phyloP scores from a whole-genome alignment of 2,888 invertebrate genomes.

The Myopa testacea region DNA sequence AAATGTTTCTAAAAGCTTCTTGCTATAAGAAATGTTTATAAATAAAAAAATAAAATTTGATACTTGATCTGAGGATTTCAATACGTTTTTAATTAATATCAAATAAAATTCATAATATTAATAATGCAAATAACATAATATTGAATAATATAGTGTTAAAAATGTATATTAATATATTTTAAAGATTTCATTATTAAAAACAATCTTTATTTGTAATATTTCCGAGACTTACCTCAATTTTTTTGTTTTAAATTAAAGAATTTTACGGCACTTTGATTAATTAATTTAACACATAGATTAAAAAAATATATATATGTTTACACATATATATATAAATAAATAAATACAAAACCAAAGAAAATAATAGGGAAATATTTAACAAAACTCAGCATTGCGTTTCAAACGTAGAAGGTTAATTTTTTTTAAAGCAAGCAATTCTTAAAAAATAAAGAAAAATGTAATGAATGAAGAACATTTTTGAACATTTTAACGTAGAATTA shows the following conservation, averaged over 20 bases:
- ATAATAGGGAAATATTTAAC: not conserved
- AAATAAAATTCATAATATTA: not conserved
- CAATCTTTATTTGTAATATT: not conserved
- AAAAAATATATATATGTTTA: not conserved
- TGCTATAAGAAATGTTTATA: not conserved
- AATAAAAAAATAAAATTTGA: too few species aligned
- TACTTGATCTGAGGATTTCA: too few species aligned
- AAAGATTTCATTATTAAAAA: constrained; percentile 6
- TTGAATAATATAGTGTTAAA: not conserved
- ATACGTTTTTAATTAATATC: not conserved
- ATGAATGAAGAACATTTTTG: too few species aligned
- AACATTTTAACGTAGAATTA: not conserved
- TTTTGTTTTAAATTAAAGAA: not conserved
- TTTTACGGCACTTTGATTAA: not conserved
- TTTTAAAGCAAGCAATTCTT: not conserved
- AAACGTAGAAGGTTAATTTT: not conserved
- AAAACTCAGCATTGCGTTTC: not conserved
- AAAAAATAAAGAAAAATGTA: not conserved
- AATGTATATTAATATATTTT: constrained; percentile 45
- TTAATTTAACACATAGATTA: not conserved
- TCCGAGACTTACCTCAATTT: constrained; percentile 1
- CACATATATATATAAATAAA: not conserved
- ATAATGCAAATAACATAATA: too few species aligned
- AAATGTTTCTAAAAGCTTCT: too few species aligned
- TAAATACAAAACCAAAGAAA: not conserved